These are phyloP conservation scores for Aphelenchoides bicaudatus DNA, from an alignment of 2,888 invertebrate species.

Conservation along the genomic window DNA sequence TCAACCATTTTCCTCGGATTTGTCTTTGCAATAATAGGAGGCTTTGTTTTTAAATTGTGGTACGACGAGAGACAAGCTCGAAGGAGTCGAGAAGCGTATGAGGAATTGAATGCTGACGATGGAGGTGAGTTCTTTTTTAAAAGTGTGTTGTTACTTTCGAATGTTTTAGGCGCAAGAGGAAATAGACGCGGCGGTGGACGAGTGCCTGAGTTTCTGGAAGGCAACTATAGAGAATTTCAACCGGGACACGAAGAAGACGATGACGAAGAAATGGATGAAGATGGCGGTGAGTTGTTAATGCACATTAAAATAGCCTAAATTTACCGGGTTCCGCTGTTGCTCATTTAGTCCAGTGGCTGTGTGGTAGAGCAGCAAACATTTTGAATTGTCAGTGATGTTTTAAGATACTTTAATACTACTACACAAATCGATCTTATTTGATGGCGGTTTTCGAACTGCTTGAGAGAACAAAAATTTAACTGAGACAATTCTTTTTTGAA, in stretches of 20 bases:
- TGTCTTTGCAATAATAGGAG: constrained; percentile 22
- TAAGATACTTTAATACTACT: too few relatives aligned
- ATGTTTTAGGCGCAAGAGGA: constrained; percentile 1
- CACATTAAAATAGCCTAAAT: too few relatives aligned
- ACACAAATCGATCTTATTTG: too few relatives aligned
- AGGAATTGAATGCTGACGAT: constrained; percentile 20
- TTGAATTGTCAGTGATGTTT: too few relatives aligned
- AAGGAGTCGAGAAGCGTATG: constrained; percentile 32
- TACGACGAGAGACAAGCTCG: constrained; percentile 30
- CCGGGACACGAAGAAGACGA: constrained; percentile 15
- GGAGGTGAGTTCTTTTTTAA: neutral
- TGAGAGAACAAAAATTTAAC: too few relatives aligned
- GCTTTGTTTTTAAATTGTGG: constrained; percentile 34
- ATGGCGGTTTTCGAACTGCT: too few relatives aligned
- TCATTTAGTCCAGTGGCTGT: too few relatives aligned
- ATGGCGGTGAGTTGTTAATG: constrained; percentile 12
- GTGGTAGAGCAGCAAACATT: too few relatives aligned
- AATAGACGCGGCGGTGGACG: neutral
- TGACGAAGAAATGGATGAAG: constrained; percentile 20
- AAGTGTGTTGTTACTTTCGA: neutral
- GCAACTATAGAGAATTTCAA: constrained; percentile 11
- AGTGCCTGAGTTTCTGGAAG: too few relatives aligned
- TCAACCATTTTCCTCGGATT: constrained; percentile 19
- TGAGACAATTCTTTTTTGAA: too few relatives aligned
- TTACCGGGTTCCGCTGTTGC: too few relatives aligned